A percentile compares a stretch with the other conserved stretches of the same genome.
Evolutionary conservation across 2,113 vertebrate species (phyloP).

Genomic region (Chiloscyllium plagiosum): DNA sequence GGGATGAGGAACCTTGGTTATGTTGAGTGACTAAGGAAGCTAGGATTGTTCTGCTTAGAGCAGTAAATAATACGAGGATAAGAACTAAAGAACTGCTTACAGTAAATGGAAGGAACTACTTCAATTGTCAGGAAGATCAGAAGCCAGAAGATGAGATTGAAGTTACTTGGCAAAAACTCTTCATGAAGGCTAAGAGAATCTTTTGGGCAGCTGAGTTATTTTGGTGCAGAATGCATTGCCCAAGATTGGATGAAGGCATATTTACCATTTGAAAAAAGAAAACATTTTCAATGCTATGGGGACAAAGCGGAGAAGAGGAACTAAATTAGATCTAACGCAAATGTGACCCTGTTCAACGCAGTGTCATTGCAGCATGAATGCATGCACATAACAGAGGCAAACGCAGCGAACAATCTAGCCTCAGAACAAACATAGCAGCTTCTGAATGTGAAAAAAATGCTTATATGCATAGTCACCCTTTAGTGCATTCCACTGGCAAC

Average conservation of each 20-base stretch:
- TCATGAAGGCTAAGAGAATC: background rate
- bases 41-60: too few relatives aligned
- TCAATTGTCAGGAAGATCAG: background rate
- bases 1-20: too few relatives aligned
- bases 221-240: background rate
- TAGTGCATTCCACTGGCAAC: background rate
- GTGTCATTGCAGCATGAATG: background rate
- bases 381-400: background rate
- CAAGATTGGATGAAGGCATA: background rate
- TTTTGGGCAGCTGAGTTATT: background rate
- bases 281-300: background rate
- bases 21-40: too few relatives aligned
- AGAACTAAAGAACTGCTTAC: too few relatives aligned
- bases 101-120: background rate
- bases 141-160: background rate
- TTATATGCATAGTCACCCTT: background rate
- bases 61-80: too few relatives aligned
- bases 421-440: background rate
- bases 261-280: background rate
- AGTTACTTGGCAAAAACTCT: background rate
- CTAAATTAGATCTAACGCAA: background rate
- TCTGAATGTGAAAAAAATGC: background rate
- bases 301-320: background rate
- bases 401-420: background rate
- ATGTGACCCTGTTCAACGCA: background rate